Conservation (phyloP, 2,113 vertebrate species). For the Calyptomena viridis region DNA sequence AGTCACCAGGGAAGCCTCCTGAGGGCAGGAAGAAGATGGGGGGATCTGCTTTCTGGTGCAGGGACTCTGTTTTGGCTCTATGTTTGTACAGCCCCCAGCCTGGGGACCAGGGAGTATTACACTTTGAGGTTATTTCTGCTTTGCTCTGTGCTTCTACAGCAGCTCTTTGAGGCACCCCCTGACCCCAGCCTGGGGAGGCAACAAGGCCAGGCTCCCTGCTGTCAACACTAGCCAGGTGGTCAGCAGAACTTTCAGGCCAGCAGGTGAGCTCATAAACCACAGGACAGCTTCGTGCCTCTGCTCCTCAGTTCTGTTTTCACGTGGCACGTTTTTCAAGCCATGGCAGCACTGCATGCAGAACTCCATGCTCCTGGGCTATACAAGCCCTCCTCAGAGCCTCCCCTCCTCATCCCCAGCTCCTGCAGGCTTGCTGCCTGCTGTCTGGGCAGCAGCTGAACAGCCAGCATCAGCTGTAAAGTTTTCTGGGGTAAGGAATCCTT, state of each 20-base stretch:
- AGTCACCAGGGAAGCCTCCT: constrained; percentile 5
- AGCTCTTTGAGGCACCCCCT: not conserved
- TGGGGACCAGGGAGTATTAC: not conserved
- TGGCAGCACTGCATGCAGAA: not conserved
- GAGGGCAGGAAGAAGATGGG: not conserved
- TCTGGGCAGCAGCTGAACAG: constrained; percentile 15
- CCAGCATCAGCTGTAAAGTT: constrained; percentile 3
- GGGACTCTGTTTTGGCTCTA: not conserved
- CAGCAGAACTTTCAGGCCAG: not conserved
- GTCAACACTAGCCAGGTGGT: fast-evolving
- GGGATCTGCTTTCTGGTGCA: fast-evolving
- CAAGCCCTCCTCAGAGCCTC: fast-evolving
- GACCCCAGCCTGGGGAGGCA: not conserved
- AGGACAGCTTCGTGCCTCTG: not conserved
- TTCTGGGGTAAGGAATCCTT: not conserved
- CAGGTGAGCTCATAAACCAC: fast-evolving
- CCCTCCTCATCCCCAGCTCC: not conserved
- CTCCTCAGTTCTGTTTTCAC: not conserved
- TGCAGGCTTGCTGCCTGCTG: not conserved
- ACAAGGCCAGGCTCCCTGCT: not conserved
- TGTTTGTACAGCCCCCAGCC: not conserved
- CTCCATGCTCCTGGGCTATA: fast-evolving
- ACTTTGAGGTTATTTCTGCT: not conserved
- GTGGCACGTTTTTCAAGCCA: not conserved
- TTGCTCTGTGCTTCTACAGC: not conserved